A percentile compares a stretch with the other conserved stretches of the same genome.
These are phyloP conservation scores for Oreochromis niloticus DNA, from an alignment of 2,113 vertebrate genomes.

Conservation along the genomic window DNA sequence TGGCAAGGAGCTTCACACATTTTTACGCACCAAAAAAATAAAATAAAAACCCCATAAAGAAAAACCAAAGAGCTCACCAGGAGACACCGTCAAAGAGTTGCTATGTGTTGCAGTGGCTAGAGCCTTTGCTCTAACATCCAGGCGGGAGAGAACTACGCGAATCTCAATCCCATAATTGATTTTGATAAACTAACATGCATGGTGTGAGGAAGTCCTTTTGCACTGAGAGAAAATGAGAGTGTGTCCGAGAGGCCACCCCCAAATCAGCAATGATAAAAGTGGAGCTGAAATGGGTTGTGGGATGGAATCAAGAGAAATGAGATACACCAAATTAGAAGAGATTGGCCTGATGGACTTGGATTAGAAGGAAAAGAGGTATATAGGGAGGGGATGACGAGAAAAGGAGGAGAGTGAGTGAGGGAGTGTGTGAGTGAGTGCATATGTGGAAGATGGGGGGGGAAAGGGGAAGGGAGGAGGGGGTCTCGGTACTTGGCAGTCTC, in stretches of 20 bases:
- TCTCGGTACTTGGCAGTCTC: constrained; percentile 82
- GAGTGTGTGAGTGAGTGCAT: constrained; percentile 60
- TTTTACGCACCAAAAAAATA: background rate
- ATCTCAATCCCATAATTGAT: constrained; percentile 58
- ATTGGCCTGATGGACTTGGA: constrained; percentile 73
- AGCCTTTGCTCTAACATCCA: background rate
- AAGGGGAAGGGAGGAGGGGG: constrained; percentile 38
- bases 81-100: background rate
- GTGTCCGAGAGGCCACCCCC: constrained; percentile 31
- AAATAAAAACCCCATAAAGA: background rate
- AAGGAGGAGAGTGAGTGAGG: constrained; percentile 54
- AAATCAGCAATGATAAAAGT: constrained; percentile 62
- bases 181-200: constrained; percentile 60
- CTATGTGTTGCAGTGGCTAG: background rate
- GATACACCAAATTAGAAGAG: constrained; percentile 72
- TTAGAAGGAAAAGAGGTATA: constrained; percentile 66
- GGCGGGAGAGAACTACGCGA: background rate
- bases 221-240: constrained; percentile 38
- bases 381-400: constrained; percentile 60
- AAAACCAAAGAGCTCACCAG: background rate
- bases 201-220: constrained; percentile 62
- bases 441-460: constrained; percentile 66
- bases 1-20: background rate
- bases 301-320: constrained; percentile 70
- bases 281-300: constrained; percentile 61